Percentiles rank a stretch among this genome's conserved stretches.
phyloP scores from a whole-genome alignment of 64 coral and sea anemone species.

The Trachythela sp. region DNA sequence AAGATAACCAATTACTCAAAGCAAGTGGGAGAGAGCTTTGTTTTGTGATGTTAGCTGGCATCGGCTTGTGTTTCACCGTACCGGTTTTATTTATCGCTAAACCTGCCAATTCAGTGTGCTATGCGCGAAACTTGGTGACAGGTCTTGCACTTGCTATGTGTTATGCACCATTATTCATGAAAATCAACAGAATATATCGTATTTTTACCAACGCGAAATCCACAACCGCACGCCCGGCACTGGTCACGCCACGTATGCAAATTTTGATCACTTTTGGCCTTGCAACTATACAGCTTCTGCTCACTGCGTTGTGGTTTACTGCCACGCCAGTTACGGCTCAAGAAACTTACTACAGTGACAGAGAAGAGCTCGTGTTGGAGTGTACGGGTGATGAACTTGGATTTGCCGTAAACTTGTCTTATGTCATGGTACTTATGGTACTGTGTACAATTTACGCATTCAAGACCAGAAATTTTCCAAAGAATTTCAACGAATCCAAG shows the following conservation, averaged over 20 bases:
- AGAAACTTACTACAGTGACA: neutral
- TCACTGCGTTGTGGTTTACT: slow-evolving; percentile 11
- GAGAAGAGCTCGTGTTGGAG: slow-evolving; percentile 6
- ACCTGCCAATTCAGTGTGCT: slow-evolving; percentile 25
- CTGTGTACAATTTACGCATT: slow-evolving; percentile 38
- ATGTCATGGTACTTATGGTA: slow-evolving; percentile 18
- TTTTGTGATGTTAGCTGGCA: slow-evolving; percentile 30
- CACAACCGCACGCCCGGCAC: neutral
- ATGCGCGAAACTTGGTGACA: slow-evolving; percentile 15
- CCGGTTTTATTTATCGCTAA: slow-evolving; percentile 30
- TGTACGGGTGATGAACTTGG: neutral
- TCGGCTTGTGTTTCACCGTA: slow-evolving; percentile 32
- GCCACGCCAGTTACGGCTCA: neutral
- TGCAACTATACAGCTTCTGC: slow-evolving; percentile 25
- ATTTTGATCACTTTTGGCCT: slow-evolving; percentile 32
- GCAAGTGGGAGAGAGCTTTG: slow-evolving; percentile 85
- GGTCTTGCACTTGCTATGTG: slow-evolving; percentile 28
- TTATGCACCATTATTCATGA: slow-evolving; percentile 35
- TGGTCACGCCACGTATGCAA: slow-evolving; percentile 41
- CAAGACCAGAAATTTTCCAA: slow-evolving; percentile 44
- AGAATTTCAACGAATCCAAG: slow-evolving; percentile 55
- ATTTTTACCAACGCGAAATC: slow-evolving; percentile 32
- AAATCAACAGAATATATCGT: slow-evolving; percentile 41
- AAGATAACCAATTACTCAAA: slow-evolving; percentile 72
- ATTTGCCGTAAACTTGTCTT: slow-evolving; percentile 31